Conservation (phyloP, 2,797 vertebrate species). For the Hybognathus amarus region DNA sequence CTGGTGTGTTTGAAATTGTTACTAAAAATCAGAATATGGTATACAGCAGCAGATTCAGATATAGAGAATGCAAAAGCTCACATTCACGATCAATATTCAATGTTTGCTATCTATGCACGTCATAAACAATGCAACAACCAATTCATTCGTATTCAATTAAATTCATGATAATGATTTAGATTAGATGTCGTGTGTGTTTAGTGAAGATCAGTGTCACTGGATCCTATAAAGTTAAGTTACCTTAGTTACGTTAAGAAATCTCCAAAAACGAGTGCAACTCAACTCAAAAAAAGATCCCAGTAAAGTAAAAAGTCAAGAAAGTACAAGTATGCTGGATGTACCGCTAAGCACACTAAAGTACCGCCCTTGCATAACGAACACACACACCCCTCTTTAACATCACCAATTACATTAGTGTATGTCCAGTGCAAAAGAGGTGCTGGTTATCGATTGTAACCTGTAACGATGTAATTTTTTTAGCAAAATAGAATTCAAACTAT, state of each 20-base stretch:
- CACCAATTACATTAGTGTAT: neutral
- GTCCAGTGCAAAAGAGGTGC: neutral
- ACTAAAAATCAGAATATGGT: neutral
- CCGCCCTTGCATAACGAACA: neutral
- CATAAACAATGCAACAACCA: neutral
- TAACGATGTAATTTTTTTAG: neutral
- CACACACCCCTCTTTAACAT: constrained; percentile 20
- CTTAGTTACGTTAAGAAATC: neutral
- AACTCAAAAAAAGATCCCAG: neutral
- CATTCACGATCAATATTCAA: neutral
- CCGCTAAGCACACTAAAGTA: neutral
- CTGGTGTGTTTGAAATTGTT: neutral
- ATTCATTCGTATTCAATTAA: too few species aligned
- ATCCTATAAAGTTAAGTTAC: neutral
- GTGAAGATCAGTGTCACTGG: neutral
- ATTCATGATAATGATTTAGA: neutral
- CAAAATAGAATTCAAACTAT: neutral
- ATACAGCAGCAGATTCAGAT: neutral
- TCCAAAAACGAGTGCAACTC: neutral
- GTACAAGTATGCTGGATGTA: neutral
- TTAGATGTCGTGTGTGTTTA: neutral
- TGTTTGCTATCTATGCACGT: neutral
- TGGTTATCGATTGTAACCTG: neutral
- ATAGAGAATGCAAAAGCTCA: neutral
- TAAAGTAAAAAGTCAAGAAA: neutral